Base-by-base conservation (phyloP, 1,140 invertebrate species). In the Hydropsyche tenuis region DNA sequence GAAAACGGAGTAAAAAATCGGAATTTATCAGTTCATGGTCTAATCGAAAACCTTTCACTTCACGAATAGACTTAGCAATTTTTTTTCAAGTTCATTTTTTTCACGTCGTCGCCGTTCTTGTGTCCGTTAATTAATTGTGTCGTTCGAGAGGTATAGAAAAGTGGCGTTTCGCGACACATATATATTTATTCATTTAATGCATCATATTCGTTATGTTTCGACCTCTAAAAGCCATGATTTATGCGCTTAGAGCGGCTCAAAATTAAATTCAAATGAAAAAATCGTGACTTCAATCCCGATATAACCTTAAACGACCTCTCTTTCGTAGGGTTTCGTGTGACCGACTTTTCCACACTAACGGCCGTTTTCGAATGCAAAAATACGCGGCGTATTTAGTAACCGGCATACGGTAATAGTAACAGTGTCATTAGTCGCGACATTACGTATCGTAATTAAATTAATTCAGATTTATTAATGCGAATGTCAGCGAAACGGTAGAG, bases 41-140 rank as follows among this genome's bases (percentile, higher is more conserved):
- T 43, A 11, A 18, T 63, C 30, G 23, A 63, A 42, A 65, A 65
- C 63, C 63, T 65, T 65, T 65, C 63, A 65, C 63, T 65, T 65
- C 43, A 11, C 27, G n/a, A 42, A 65, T 37, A 20, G 63, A 42
- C 37, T 43, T 30, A 18, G 1, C 12, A 12, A 56, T 56, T 22
- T 60, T 60, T 18, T 22, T 60, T 60, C 53, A 60, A 60, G 23
- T 60, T 60, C 53, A 18, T 18, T 23, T 60, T 60, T 60, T 37
- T 37, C 3, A 37, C n/a, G n/a, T n/a, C n/a, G n/a, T n/a, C n/a
- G n/a, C n/a, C n/a, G n/a, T n/a, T n/a, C n/a, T 37, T 9, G 30
- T 37, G 30, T 37, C 30, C 9, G 30, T 37, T 37, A 37, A 37
- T n/a, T n/a, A n/a, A n/a, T n/a, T n/a, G n/a, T n/a, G n/a, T n/a